Percentiles rank a stretch among this genome's conserved stretches.
Evolutionary conservation across 2,113 vertebrate species (phyloP).

Genomic region (Chaetops frenatus): DNA sequence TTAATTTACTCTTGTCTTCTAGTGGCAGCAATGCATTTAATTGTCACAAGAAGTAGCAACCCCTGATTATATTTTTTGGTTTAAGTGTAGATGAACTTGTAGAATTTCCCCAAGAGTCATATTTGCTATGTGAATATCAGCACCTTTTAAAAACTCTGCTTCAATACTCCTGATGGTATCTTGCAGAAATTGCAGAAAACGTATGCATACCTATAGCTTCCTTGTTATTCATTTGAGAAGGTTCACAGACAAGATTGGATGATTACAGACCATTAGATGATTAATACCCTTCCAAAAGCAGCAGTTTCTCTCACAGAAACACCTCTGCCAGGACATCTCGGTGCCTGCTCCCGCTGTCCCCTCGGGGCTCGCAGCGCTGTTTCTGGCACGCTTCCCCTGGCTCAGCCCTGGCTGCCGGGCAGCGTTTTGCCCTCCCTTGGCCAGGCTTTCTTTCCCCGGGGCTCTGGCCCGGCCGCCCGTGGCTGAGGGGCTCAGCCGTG

Average conservation of each 20-base stretch:
- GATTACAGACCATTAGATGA: background rate
- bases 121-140: background rate
- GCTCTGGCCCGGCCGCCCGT: background rate
- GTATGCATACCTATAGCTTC: background rate
- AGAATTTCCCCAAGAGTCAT: background rate
- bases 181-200: background rate
- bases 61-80: background rate
- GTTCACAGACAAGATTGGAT: background rate
- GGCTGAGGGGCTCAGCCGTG: background rate
- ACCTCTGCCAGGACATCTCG: fast-evolving
- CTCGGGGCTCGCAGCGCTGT: background rate
- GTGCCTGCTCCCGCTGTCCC: background rate
- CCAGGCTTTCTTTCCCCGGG: background rate
- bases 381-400: background rate
- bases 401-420: background rate
- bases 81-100: background rate
- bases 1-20: background rate
- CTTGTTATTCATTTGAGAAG: background rate
- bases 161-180: background rate
- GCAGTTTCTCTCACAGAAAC: background rate
- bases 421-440: background rate
- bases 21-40: background rate
- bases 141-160: background rate
- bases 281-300: background rate
- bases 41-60: background rate